These are phyloP conservation scores for Brachypodius melanocephalos DNA, from an alignment of 2,113 vertebrate species.

Conservation along the genomic window DNA sequence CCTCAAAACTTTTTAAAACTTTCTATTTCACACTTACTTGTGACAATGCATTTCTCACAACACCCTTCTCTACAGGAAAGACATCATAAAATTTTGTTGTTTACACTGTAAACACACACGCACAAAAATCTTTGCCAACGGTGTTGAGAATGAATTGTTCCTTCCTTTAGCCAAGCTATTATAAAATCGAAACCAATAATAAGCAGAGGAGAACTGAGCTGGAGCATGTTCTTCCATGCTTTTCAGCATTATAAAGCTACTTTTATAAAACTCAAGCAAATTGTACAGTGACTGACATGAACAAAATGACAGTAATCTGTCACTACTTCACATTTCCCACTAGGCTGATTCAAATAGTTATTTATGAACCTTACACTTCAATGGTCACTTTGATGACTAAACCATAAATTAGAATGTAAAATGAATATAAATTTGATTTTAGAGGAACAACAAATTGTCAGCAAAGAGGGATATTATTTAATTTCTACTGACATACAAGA, in stretches of 20 bases:
- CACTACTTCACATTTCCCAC: conserved; percentile 33
- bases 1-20: neutral
- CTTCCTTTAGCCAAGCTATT: neutral
- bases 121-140: neutral
- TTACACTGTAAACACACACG: neutral
- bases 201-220: neutral
- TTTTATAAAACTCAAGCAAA: neutral
- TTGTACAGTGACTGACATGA: conserved; percentile 10
- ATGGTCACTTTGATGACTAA: conserved; percentile 67
- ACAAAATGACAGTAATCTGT: conserved; percentile 50
- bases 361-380: conserved; percentile 55
- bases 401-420: conserved; percentile 66
- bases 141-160: neutral
- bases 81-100: neutral
- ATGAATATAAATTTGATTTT: conserved; percentile 57
- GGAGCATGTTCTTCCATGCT: neutral
- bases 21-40: neutral
- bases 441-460: conserved; percentile 45
- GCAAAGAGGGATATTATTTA: conserved; percentile 44
- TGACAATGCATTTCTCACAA: neutral
- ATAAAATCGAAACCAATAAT: neutral
- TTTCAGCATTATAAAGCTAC: conserved; percentile 11
- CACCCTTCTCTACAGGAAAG: neutral
- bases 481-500: conserved; percentile 33
- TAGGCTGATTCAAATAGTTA: conserved; percentile 27